phyloP scores from a whole-genome alignment of 2,888 invertebrate genomes.

The Theretra japonica region DNA sequence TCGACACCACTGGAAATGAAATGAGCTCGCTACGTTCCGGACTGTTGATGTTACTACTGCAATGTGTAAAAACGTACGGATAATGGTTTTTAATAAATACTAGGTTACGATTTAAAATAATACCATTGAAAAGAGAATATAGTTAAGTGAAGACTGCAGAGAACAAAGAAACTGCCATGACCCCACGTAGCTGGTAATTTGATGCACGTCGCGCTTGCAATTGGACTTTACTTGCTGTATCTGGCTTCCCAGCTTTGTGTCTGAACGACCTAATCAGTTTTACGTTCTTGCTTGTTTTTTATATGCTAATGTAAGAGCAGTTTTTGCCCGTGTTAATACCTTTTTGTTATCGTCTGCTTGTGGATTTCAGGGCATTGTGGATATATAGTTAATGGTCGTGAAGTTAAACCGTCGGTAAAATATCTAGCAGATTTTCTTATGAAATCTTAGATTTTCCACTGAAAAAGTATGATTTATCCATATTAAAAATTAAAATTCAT shows the following conservation, averaged over 20 bases:
- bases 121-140: background rate
- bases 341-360: background rate
- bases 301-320: background rate
- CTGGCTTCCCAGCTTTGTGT: conserved; percentile 19
- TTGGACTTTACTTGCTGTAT: conserved; percentile 16
- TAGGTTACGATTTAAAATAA: background rate
- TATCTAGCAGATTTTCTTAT: too few species aligned
- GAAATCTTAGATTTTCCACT: too few species aligned
- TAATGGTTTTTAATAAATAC: too few species aligned
- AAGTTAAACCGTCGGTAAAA: too few species aligned
- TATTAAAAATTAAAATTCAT: too few species aligned
- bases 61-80: background rate
- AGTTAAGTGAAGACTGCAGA: background rate
- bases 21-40: background rate
- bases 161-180: conserved; percentile 8
- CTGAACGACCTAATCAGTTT: conserved; percentile 17
- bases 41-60: background rate
- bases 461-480: too few species aligned
- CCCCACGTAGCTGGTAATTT: conserved; percentile 21
- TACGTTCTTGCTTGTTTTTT: conserved; percentile 1
- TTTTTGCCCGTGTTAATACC: background rate
- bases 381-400: too few species aligned
- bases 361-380: background rate
- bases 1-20: background rate
- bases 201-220: conserved; percentile 9